phyloP scores from a whole-genome alignment of 2,888 invertebrate species.

The Sinotaia quadrata region DNA sequence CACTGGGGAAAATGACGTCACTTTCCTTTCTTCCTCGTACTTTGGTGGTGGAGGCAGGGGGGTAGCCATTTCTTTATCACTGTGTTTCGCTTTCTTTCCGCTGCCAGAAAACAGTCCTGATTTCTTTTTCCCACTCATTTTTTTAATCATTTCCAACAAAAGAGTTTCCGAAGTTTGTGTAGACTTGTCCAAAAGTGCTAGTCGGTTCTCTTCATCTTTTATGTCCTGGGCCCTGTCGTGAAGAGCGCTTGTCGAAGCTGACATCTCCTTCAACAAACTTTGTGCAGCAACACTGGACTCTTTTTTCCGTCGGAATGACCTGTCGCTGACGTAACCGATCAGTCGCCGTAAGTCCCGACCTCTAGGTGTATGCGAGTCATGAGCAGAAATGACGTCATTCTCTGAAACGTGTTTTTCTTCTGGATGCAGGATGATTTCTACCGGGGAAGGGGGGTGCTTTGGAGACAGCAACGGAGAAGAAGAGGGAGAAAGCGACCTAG shows the following conservation, averaged over 20 bases:
- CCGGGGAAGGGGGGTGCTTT: not conserved
- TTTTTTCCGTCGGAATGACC: conserved; percentile 28
- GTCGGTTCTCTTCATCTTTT: conserved; percentile 1
- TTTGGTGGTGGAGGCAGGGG: not conserved
- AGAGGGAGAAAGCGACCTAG: not conserved
- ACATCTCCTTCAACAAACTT: too few species aligned
- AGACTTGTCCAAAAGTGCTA: conserved; percentile 28
- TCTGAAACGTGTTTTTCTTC: too few species aligned
- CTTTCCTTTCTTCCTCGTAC: conserved; percentile 13
- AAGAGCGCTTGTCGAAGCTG: too few species aligned
- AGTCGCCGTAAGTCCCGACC: conserved; percentile 28
- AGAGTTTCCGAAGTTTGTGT: conserved; percentile 33
- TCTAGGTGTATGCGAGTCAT: conserved; percentile 1
- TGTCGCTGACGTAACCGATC: conserved; percentile 34
- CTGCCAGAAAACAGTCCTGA: not conserved
- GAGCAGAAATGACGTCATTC: too few species aligned
- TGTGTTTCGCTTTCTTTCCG: conserved; percentile 19
- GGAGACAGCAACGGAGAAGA: not conserved
- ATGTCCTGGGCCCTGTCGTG: too few species aligned
- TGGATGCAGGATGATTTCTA: not conserved
- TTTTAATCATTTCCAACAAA: conserved; percentile 22
- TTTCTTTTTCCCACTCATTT: conserved; percentile 24
- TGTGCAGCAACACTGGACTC: not conserved
- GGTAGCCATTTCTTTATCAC: not conserved
- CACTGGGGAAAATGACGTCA: not conserved